Conservation (phyloP, 2,888 invertebrate species). For the Myopa tessellatipennis region DNA sequence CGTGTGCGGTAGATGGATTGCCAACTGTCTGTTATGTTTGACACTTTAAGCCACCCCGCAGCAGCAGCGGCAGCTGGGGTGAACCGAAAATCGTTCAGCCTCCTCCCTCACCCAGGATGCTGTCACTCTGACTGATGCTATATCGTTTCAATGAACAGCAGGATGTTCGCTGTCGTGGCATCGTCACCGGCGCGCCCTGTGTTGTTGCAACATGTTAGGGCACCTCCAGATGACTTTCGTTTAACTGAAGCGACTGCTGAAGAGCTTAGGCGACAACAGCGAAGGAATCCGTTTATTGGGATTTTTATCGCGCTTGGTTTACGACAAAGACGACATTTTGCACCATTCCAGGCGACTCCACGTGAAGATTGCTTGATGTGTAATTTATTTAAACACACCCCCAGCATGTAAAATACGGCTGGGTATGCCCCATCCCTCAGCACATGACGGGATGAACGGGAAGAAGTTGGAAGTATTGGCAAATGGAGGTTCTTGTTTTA, state of each 20-base stretch:
- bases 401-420: no score
- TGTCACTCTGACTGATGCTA: conserved; percentile 49
- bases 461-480: background rate
- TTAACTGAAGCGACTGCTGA: conserved; percentile 46
- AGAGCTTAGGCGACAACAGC: conserved; percentile 36
- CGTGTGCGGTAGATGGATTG: conserved; percentile 40
- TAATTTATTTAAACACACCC: conserved; percentile 35
- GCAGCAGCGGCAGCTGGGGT: background rate
- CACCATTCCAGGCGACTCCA: background rate
- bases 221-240: conserved; percentile 49
- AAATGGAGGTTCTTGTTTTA: conserved; percentile 36
- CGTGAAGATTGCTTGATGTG: conserved; percentile 26
- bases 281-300: conserved; percentile 46
- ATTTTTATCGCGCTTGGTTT: conserved; percentile 42
- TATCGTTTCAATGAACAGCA: conserved; percentile 48
- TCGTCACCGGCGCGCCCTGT: background rate
- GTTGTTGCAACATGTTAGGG: conserved; percentile 32
- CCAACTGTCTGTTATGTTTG: conserved; percentile 44
- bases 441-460: background rate
- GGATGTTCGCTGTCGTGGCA: conserved; percentile 24
- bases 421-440: background rate
- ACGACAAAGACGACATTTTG: conserved; percentile 39
- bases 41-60: conserved; percentile 39
- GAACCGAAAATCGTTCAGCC: conserved; percentile 6
- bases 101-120: conserved; percentile 9